Base-by-base conservation (phyloP, 2,797 vertebrate genomes). In the Pogoniulus pusillus region DNA sequence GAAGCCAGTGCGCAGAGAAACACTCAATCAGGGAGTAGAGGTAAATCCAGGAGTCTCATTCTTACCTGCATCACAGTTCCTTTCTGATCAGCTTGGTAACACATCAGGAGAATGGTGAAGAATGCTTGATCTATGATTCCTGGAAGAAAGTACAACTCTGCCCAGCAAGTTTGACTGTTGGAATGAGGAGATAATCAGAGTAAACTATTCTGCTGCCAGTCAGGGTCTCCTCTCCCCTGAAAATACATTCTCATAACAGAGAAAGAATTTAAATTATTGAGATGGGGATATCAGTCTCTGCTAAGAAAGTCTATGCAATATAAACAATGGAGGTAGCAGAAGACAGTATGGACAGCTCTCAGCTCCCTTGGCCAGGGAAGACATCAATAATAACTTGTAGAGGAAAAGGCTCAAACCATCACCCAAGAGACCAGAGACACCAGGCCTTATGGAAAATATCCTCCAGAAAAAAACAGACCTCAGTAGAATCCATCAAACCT, bases 351-450 rank as follows among this genome's bases (percentile, higher is more conserved):
- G 22, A 12, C 65, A 82, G 39, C 27, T 57, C 32, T 34, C 13
- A 13, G 5, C 16, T 41, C 10, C 23, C 15, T 49, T 2, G 1
- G 0, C 4, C 13, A 23, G 26, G 16, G 26, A 41, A 87, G 26
- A 32, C 7, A 26, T 63, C 91, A 73, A 45, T 0, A 3, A 3
- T 24, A 22, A 8, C 3, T 29, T 55, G 49, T 39, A 63, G 10
- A 54, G 7, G 19, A 79, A 75, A 34, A 2, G 4, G 20, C 59
- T 72, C 43, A 66, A 70, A 17, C 10, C 47, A 55, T 17, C 43
- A 37, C 10, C 7, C 39, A 66, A 14, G 13, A 81, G 69, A 11
- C 4, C 60, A 73, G 34, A 75, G 20, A 62, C 9, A 8, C 6
- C n/a, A 81, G 76, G 7, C 19, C 1, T 5, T 24, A 18, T 4